Evolutionary conservation across 2,888 invertebrate species (phyloP), one percentile per base, ranked within the genome.

Genomic region (Ophraella communa): DNA sequence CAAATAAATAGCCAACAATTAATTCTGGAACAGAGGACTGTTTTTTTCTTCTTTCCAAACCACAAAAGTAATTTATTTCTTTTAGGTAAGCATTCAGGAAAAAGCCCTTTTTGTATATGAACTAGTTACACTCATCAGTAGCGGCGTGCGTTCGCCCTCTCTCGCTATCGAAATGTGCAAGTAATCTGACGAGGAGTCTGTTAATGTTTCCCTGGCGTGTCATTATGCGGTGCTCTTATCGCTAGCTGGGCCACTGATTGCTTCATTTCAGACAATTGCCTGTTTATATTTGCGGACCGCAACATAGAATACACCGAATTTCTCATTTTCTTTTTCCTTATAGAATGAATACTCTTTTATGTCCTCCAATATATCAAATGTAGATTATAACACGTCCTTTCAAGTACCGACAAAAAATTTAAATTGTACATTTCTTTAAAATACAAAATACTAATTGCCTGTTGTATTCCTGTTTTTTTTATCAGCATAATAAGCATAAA

Each of bases 201-300:
- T 82, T 82, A 83, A 83, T 82, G 83, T 81, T 80, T 83, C 83
- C 83, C 83, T 71, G 73, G 82, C 76, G 77, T 81, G 79, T 82
- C 82, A 82, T 83, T 82, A 82, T 76, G 81, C 78, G 81, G 81
- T 77, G 79, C 81, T 80, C 82, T 83, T 82, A 82, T 83, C 83
- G 80, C 79, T 80, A 78, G 77, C 80, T 76, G 79, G 80, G 80
- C 82, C 81, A 82, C 82, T 82, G 83, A 83, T 83, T 82, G 82
- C 82, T 82, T 82, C 83, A 82, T 82, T 82, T 82, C 81, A 82
- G 82, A 82, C 82, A 83, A 83, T 83, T 83, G 83, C 83, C 83
- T 83, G 83, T 83, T 83, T 83, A 83, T 83, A 82, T 81, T 55
- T 42, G 59, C 81, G 78, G 80, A 80, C 80, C 80, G 79, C 80